Evolutionary conservation across 2,888 invertebrate genomes (phyloP).

Genomic region (Iselma pallidipennis): DNA sequence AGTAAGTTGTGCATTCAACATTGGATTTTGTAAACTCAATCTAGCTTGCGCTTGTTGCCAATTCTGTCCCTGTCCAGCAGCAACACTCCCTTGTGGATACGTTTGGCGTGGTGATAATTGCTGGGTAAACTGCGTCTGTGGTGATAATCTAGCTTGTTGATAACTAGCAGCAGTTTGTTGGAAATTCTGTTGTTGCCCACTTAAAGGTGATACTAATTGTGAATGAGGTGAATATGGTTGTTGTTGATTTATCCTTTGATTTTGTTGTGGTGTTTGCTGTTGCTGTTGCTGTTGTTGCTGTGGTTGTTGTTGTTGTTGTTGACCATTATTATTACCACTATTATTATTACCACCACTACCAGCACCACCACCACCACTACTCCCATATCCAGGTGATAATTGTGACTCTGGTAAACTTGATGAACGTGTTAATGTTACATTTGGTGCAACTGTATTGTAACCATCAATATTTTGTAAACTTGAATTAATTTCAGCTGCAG

Average conservation of each 20-base stretch:
- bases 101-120: constrained; percentile 62
- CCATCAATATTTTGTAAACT: constrained; percentile 76
- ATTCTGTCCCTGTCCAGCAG: constrained; percentile 20
- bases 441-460: constrained; percentile 81
- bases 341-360: background rate
- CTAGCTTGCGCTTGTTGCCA: constrained; percentile 59
- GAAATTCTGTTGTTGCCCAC: constrained; percentile 46
- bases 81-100: constrained; percentile 40
- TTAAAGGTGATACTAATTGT: constrained; percentile 54
- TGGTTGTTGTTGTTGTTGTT: background rate
- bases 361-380: constrained; percentile 17
- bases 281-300: constrained; percentile 34
- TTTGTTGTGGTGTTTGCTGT: constrained; percentile 43
- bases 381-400: constrained; percentile 62
- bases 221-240: constrained; percentile 57
- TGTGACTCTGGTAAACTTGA: constrained; percentile 63
- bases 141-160: constrained; percentile 59
- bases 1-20: constrained; percentile 84
- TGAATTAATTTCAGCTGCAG: constrained; percentile 59
- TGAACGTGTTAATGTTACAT: constrained; percentile 81
- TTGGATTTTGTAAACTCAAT: constrained; percentile 79
- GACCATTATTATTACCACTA: background rate
- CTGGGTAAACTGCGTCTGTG: constrained; percentile 61
- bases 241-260: constrained; percentile 34
- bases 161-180: constrained; percentile 48